Evolutionary conservation across 2,888 invertebrate genomes (phyloP).

Genomic region (Sinopyrophorus schimmeli): DNA sequence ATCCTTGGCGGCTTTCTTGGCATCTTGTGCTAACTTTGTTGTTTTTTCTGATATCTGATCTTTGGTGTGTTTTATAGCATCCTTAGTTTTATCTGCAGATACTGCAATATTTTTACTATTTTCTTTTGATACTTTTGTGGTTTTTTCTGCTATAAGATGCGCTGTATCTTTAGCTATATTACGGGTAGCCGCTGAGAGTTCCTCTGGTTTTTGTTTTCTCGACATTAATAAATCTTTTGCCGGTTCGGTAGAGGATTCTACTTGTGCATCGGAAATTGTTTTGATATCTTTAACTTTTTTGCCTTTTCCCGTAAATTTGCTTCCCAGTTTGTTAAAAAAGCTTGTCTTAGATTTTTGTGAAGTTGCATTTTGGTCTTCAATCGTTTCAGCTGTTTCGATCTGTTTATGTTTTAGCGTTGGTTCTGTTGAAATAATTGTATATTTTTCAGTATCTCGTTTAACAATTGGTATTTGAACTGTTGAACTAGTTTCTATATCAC

Average conservation of each 20-base stretch:
- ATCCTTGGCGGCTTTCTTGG: constrained; percentile 4
- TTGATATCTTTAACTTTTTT: constrained; percentile 3
- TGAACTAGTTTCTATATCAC: not conserved
- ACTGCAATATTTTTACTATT: constrained; percentile 19
- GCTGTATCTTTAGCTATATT: not conserved
- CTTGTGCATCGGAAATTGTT: not conserved
- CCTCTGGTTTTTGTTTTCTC: not conserved
- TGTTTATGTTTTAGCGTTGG: constrained; percentile 1
- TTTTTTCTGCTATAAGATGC: no score
- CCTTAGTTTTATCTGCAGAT: constrained; percentile 12
- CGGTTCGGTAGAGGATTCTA: not conserved
- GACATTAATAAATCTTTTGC: not conserved
- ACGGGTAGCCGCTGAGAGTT: not conserved
- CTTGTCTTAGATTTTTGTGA: not conserved
- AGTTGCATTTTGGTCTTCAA: not conserved
- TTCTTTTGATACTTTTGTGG: no score
- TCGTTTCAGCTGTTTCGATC: not conserved
- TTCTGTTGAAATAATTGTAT: no score
- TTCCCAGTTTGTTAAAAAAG: constrained; percentile 26
- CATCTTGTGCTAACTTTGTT: not conserved
- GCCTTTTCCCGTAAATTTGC: constrained; percentile 28
- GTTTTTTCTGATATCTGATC: constrained; percentile 13
- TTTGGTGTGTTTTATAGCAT: not conserved
- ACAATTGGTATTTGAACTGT: constrained; percentile 1
- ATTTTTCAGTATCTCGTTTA: no score